Conservation (phyloP, 2,797 vertebrate species). For the Hemitrygon akajei region DNA sequence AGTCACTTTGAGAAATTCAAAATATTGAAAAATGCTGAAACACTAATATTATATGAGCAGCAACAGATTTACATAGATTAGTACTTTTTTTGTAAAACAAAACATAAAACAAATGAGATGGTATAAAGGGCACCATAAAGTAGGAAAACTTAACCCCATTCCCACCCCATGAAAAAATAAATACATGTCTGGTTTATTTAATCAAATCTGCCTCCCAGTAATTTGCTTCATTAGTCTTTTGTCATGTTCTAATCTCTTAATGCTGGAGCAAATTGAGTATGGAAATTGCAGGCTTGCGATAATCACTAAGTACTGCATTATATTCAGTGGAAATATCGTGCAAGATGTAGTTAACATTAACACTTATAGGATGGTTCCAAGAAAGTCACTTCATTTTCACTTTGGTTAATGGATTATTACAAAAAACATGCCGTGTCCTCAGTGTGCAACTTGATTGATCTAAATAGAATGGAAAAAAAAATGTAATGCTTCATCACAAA, state of each 20-base stretch:
- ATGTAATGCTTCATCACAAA: background rate
- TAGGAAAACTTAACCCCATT: background rate
- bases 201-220: background rate
- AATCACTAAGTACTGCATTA: background rate
- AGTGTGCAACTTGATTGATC: background rate
- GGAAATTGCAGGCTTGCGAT: background rate
- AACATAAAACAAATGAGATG: background rate
- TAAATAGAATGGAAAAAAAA: background rate
- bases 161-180: background rate
- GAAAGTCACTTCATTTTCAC: background rate
- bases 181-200: background rate
- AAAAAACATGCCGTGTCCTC: background rate
- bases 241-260: background rate
- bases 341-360: background rate
- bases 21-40: background rate
- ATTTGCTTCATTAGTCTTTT: conserved; percentile 11
- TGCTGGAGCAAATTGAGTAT: background rate
- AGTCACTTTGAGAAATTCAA: background rate
- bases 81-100: no score
- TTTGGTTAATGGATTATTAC: conserved; percentile 1
- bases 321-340: background rate
- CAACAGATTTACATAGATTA: background rate
- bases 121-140: background rate
- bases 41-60: background rate
- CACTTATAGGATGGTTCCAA: background rate